Base-by-base conservation (phyloP, 2,888 invertebrate genomes). In the Cosmia pyralina region DNA sequence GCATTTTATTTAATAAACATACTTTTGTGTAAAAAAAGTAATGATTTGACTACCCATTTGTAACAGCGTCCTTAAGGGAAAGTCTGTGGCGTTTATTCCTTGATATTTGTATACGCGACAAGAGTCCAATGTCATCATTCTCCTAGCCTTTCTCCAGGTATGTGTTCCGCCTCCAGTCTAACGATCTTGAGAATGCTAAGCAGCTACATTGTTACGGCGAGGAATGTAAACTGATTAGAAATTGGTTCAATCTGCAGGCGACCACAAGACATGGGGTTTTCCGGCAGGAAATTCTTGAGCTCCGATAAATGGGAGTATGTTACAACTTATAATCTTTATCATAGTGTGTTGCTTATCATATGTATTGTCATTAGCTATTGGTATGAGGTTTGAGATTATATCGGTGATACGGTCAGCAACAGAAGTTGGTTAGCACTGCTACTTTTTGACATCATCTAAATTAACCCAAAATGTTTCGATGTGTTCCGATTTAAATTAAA, bases 151-250 rank as follows among this genome's bases (percentile, higher is more conserved):
- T 77, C 83, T 41, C 67, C 50, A 59, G 64, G 55, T 13, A 66
- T 78, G 62, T 78, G 58, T 63, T 82, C 63, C 46, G 66, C 55
- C 52, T 67, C 19, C 46, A 65, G 38, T 58, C 63, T 67, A 77
- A 67, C 79, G 52, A 79, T 38, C 83, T 48, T 22, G 50, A 52
- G 83, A 79, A 79, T 82, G 72, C 64, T 67, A 78, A 72, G 79
- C 67, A 82, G 72, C 53, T 55, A 79, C 79, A 82, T 82, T 79
- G 79, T 82, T 82, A 72, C 22, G 28, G 38, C n/a, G 50, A 17
- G 66, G 82, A 79, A 79, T 79, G 65, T 55, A 46, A 82, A 79
- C 83, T 82, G 79, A 82, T 79, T 82, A 79, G 79, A 79, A 82
- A 79, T 79, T 82, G 63, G 83, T 79, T 41, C 83, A 72, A 78